Conservation (phyloP, 2,113 vertebrate genomes). For the Sturnira hondurensis region DNA sequence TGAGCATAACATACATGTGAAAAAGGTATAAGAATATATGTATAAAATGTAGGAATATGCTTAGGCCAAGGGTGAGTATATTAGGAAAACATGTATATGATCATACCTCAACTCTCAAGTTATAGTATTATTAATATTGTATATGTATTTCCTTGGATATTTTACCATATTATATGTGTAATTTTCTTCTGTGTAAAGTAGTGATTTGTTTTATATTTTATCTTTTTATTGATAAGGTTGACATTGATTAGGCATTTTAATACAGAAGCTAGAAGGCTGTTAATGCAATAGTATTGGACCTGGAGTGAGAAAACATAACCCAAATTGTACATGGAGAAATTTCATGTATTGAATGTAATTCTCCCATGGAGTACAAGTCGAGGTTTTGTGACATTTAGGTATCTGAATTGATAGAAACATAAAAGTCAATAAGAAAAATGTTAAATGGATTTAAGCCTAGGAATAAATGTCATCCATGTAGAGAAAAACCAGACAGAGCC, state of each 20-base stretch:
- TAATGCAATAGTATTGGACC: not conserved
- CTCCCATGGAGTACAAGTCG: constrained; percentile 7
- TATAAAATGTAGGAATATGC: not conserved
- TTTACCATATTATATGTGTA: not conserved
- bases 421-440: not conserved
- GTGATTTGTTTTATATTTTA: not conserved
- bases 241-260: not conserved
- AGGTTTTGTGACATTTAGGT: not conserved
- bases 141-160: not conserved
- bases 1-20: not conserved
- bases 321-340: not conserved
- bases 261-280: not conserved
- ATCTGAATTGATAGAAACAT: not conserved
- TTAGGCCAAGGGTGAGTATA: not conserved
- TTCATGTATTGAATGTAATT: not conserved
- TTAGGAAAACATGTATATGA: not conserved
- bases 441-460: not conserved
- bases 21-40: not conserved
- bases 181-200: not conserved
- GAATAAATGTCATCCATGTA: not conserved
- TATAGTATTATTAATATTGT: not conserved
- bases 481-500: not conserved
- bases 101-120: not conserved
- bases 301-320: not conserved
- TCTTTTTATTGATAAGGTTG: not conserved